Base-by-base conservation (phyloP, 2,113 vertebrate genomes). In the Rhadina sibilatrix region DNA sequence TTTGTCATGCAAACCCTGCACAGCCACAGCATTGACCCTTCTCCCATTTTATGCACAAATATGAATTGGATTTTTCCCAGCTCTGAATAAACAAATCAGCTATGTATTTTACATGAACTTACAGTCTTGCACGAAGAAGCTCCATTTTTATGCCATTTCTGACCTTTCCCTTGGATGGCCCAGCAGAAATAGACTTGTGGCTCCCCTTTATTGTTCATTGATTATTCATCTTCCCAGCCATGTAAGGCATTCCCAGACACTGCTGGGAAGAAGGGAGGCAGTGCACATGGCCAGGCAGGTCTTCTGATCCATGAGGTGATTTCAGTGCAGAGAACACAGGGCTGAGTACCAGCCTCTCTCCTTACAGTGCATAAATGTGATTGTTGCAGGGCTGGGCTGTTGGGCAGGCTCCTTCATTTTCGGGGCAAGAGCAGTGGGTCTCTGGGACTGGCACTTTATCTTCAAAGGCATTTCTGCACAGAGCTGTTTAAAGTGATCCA, bases 401-500 rank as follows among this genome's bases (percentile, higher is more conserved):
- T 47, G 31, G 57, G 28, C n/a, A 4, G 5, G 12, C 15, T 76
- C 27, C 24, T 37, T 54, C 10, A 70, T 52, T 63, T 3, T 14
- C 30, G 59, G 24, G 31, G 49, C 40, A 77, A 52, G 40, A 71
- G 44, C 86, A 75, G 22, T 12, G 38, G 6, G 3, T 53, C 11
- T 87, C 30, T 90, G 82, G 33, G 64, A 22, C 23, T 33, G 46
- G 33, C 46, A 56, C 68, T 91, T 52, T 25, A 38, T 61, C 66
- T 69, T 89, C 54, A 69, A 54, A 91, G 38, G 33, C 33, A 60
- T 83, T 77, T 88, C 54, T 88, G 30, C 46, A 80, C 30, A 90
- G 38, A 79, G n/a, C 27, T 59, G 27, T 38, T 28, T 70, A 28
- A 90, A 90, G 60, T 15, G 22, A 46, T 75, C 20, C 68, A 52